Evolutionary conservation across 2,888 invertebrate species (phyloP).

Genomic region (Nudaria mundana): DNA sequence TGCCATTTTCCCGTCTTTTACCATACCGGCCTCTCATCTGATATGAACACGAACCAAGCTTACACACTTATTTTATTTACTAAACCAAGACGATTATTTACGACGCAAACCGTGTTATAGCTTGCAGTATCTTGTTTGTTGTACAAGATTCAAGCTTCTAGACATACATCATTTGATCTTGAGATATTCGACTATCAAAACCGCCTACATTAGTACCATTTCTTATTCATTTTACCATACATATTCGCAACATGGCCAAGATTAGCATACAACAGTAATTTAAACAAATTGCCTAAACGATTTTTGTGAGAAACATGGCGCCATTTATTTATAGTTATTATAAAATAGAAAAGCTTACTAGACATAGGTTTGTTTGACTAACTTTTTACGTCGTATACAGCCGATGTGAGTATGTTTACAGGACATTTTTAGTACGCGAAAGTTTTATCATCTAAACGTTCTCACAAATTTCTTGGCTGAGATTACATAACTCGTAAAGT

Average conservation of each 20-base stretch:
- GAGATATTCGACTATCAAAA: slow-evolving; percentile 51
- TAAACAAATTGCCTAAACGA: slow-evolving; percentile 73
- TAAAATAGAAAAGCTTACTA: slow-evolving; percentile 46
- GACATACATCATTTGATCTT: slow-evolving; percentile 65
- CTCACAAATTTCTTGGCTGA: slow-evolving; percentile 43
- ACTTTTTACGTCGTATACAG: slow-evolving; percentile 32
- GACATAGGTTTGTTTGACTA: slow-evolving; percentile 36
- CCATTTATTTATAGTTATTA: slow-evolving; percentile 50
- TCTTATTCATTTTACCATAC: slow-evolving; percentile 49
- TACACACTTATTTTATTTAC: slow-evolving; percentile 77
- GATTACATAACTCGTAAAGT: slow-evolving; percentile 50
- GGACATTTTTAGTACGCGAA: slow-evolving; percentile 35
- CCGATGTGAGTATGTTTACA: slow-evolving; percentile 34
- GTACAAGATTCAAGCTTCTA: slow-evolving; percentile 51
- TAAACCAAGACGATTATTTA: slow-evolving; percentile 73
- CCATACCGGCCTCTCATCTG: slow-evolving; percentile 67
- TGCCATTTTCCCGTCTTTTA: slow-evolving; percentile 65
- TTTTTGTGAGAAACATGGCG: slow-evolving; percentile 62
- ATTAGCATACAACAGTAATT: slow-evolving; percentile 77
- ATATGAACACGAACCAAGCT: slow-evolving; percentile 63
- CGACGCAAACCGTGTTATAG: slow-evolving; percentile 72
- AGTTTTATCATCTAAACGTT: slow-evolving; percentile 40
- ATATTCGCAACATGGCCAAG: slow-evolving; percentile 64
- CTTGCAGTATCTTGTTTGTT: slow-evolving; percentile 67
- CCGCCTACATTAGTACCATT: slow-evolving; percentile 44